Evolutionary conservation across 2,888 invertebrate genomes (phyloP).

Genomic region (Cephus runcator): DNA sequence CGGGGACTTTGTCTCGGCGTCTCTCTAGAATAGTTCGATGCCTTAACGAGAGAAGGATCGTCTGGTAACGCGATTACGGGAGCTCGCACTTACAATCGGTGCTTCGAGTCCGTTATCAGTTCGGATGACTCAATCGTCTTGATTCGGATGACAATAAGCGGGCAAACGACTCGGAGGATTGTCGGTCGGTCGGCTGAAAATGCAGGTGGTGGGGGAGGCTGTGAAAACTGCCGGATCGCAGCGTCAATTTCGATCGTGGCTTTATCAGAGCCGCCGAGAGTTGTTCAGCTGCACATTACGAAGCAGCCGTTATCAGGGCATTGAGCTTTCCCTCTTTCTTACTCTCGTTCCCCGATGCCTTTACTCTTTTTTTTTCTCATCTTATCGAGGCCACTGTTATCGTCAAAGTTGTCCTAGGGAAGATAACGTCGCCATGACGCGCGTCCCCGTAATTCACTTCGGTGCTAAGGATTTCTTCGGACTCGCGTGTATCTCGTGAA

Average conservation of each 20-base stretch:
- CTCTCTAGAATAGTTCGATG: too few species aligned
- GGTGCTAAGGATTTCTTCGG: not conserved
- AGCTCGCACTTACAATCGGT: too few species aligned
- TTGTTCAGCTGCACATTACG: not conserved
- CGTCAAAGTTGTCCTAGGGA: constrained; percentile 32
- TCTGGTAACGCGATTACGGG: too few species aligned
- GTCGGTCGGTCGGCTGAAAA: not conserved
- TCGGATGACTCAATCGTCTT: too few species aligned
- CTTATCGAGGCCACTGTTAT: constrained; percentile 39
- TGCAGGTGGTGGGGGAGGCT: not conserved
- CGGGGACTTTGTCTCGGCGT: too few species aligned
- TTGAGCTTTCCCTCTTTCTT: constrained; percentile 37
- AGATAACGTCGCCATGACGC: constrained; percentile 14
- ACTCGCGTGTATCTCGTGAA: too few species aligned
- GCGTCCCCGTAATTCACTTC: not conserved
- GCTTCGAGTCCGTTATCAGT: too few species aligned
- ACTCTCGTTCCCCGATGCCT: too few species aligned
- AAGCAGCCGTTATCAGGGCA: constrained; percentile 33
- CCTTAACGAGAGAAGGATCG: too few species aligned
- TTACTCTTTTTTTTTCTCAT: constrained; percentile 9
- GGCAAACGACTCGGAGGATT: too few species aligned
- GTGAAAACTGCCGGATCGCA: not conserved
- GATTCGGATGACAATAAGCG: too few species aligned
- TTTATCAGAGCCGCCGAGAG: not conserved
- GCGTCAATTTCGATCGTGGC: not conserved